phyloP scores from a whole-genome alignment of 2,888 invertebrate species.

The Eremobia ochroleuca region DNA sequence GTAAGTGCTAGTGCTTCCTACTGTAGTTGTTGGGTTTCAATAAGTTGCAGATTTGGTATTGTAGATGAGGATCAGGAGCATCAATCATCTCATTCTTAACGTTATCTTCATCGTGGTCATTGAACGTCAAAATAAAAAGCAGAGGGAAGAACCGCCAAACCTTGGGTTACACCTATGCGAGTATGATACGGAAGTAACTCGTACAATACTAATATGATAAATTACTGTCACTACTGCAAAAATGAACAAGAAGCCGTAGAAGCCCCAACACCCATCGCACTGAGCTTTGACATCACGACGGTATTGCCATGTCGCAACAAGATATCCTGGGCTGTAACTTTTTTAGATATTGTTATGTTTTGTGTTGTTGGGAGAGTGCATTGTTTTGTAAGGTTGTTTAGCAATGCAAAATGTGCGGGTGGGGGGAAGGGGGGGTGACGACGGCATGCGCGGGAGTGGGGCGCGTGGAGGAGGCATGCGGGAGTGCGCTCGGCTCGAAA shows the following conservation, averaged over 20 bases:
- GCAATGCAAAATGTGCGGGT: constrained; percentile 72
- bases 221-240: neutral
- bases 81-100: neutral
- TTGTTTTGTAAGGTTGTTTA: constrained; percentile 62
- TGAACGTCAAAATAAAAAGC: neutral
- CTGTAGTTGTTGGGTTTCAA: neutral
- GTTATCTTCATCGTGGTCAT: neutral
- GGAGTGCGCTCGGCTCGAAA: constrained; percentile 87
- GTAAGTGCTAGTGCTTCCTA: neutral
- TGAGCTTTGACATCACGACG: constrained; percentile 15
- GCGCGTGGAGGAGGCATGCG: constrained; percentile 75
- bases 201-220: neutral
- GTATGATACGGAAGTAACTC: neutral
- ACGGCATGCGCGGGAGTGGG: constrained; percentile 55
- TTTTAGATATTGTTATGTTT: constrained; percentile 19
- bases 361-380: constrained; percentile 44
- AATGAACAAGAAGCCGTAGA: neutral
- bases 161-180: neutral
- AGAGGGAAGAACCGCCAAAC: neutral
- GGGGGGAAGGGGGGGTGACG: constrained; percentile 45
- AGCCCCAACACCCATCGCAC: neutral
- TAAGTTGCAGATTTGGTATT: neutral
- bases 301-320: neutral
- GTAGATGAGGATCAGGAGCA: neutral
- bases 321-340: constrained; percentile 7